These are phyloP conservation scores for Rhadina sibilatrix DNA, from an alignment of 2,113 vertebrate genomes.

Conservation along the genomic window DNA sequence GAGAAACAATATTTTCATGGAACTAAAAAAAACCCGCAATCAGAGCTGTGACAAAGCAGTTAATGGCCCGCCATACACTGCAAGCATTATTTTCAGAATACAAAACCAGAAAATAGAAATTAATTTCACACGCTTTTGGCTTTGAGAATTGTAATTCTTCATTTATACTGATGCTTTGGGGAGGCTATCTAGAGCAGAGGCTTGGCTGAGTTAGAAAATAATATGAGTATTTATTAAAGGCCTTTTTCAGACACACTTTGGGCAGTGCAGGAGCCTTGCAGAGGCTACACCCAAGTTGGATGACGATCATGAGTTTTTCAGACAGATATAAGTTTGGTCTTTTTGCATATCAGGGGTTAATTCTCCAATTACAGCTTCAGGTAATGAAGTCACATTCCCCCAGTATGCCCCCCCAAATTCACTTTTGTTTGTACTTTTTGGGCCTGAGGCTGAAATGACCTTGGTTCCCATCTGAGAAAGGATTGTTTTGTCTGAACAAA, in stretches of 20 bases:
- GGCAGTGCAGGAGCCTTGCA: accelerated
- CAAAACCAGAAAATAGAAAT: neutral
- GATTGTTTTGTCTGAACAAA: neutral
- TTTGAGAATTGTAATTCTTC: neutral
- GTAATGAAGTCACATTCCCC: neutral
- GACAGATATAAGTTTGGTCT: too few species aligned
- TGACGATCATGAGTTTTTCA: accelerated
- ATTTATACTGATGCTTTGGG: neutral
- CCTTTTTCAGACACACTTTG: too few species aligned
- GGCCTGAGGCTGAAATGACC: neutral
- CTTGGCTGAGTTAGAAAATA: neutral
- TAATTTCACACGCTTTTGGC: neutral
- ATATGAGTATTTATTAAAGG: neutral
- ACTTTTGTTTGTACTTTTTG: neutral
- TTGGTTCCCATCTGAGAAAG: neutral
- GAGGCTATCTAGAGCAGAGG: neutral
- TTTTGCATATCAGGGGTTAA: neutral
- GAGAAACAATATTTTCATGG: neutral
- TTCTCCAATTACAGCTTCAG: too few species aligned
- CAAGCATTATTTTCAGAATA: neutral
- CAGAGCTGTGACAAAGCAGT: neutral
- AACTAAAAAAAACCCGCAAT: neutral
- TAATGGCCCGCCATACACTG: neutral
- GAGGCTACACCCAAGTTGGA: neutral
- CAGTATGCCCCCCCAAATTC: accelerated